A percentile compares a stretch with the other conserved stretches of the same genome.
These are phyloP conservation scores for Diaperis boleti DNA, from an alignment of 2,888 invertebrate genomes.

Conservation along the genomic window DNA sequence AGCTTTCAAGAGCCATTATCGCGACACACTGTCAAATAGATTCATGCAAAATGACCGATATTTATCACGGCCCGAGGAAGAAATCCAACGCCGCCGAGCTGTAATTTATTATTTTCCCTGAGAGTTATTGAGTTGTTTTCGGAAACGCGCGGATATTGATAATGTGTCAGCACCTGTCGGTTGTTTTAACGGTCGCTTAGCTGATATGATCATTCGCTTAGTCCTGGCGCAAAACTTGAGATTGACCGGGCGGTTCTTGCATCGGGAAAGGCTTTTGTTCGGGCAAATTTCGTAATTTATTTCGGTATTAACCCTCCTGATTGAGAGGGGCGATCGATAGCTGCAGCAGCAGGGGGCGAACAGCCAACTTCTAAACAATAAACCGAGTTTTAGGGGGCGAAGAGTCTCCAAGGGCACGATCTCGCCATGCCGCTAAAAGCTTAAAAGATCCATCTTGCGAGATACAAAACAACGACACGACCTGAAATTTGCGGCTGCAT, in stretches of 20 bases:
- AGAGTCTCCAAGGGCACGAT: slow-evolving; percentile 1
- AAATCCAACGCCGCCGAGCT: slow-evolving; percentile 6
- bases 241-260: too few species aligned
- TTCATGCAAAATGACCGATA: slow-evolving; percentile 34
- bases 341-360: slow-evolving; percentile 4
- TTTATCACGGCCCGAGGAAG: slow-evolving; percentile 2
- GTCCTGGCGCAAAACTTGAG: too few species aligned
- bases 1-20: slow-evolving; percentile 56
- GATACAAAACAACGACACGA: not conserved
- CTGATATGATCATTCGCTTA: too few species aligned
- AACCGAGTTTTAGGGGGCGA: slow-evolving; percentile 4
- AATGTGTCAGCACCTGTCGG: slow-evolving; percentile 23
- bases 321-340: slow-evolving; percentile 22
- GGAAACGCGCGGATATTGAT: slow-evolving; percentile 18
- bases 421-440: slow-evolving; percentile 3
- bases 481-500: not conserved
- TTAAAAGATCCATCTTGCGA: not conserved
- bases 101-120: slow-evolving; percentile 7
- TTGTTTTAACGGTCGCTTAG: slow-evolving; percentile 9
- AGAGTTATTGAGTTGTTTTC: slow-evolving; percentile 26
- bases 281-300: slow-evolving; percentile 22
- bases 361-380: slow-evolving; percentile 15
- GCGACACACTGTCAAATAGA: slow-evolving; percentile 49
- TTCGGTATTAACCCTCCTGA: slow-evolving; percentile 18
- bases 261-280: not conserved